These are phyloP conservation scores for Pantala flavescens DNA, from an alignment of 1,140 invertebrate genomes.

Conservation along the genomic window DNA sequence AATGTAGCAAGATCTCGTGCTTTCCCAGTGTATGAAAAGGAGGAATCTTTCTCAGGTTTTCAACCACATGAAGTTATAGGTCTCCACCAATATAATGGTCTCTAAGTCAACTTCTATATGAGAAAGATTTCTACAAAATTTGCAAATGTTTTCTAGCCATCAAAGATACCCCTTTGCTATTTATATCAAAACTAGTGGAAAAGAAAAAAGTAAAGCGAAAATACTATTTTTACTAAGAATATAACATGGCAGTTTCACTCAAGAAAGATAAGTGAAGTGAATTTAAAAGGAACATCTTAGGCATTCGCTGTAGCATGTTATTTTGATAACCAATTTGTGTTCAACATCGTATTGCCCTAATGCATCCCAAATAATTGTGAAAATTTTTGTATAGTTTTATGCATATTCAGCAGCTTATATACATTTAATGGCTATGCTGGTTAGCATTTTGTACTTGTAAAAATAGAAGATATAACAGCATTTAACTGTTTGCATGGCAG, in stretches of 20 bases:
- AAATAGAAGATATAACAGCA: background rate
- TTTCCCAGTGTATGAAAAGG: no score
- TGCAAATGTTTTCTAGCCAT: constrained; percentile 1
- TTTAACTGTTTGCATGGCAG: background rate
- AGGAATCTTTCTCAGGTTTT: no score
- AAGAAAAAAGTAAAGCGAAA: background rate
- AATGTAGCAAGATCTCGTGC: background rate
- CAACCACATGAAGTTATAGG: no score
- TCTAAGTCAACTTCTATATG: no score
- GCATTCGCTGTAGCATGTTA: background rate
- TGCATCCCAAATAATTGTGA: background rate
- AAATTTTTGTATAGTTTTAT: background rate
- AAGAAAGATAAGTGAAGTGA: background rate
- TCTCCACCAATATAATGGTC: no score
- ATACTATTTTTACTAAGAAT: constrained; percentile 5
- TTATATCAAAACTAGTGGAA: background rate
- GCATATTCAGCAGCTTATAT: background rate
- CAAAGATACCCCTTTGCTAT: background rate
- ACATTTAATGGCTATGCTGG: background rate
- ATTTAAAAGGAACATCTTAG: background rate
- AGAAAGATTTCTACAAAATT: no score
- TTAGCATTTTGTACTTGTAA: constrained; percentile 7
- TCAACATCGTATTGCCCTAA: background rate
- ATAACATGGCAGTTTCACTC: background rate
- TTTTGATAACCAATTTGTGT: constrained; percentile 1